Evolutionary conservation across 1,140 invertebrate species (phyloP), one percentile per base, ranked within the genome.

Genomic region (Microplitis mediator): DNA sequence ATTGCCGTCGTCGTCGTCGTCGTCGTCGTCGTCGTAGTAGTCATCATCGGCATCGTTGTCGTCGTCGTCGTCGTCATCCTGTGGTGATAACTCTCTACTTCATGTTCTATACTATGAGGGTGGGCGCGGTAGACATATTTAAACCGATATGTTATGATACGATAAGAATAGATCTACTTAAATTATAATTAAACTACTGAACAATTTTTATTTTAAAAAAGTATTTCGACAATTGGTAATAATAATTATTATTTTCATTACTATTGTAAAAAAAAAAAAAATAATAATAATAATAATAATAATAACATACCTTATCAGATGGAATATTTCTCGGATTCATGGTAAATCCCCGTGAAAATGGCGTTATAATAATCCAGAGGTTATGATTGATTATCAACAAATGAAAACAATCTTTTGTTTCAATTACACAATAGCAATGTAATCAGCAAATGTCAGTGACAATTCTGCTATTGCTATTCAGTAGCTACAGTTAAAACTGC

Each of bases 241-340:
- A 23, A 2, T 23, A 23, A 23, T 23, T 23, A 23, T 23, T 23
- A 23, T 23, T 2, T 1, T 23, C 2, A 23, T 23, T 23, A 23
- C 23, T 23, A 23, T 23, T 23, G 2, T 23, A 23, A 23, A n/a
- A n/a, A n/a, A n/a, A 16, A 31, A 58, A 62, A 66, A 14, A 68
- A 61, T 66, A 51, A 64, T 50, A 16, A 14, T 36, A 74, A 34
- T 2, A 35, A 65, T 60, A 69, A 63, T 39, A 35, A 64, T 36
- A 50, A 67, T 14, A 69, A 68, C 83, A 82, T 68, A 85, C 84
- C 80, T 85, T 85, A 76, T 85, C 84, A 70, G 84, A 84, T 69
- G 84, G 84, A 76, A 85, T 84, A 74, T 82, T 83, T 77, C 84
- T 80, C 77, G 83, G 84, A 83, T 78, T 83, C 84, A 85, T 85